Percentiles rank a stretch among this genome's conserved stretches.
Evolutionary conservation across 2,888 invertebrate species (phyloP).

Genomic region (Drosophila anceps): DNA sequence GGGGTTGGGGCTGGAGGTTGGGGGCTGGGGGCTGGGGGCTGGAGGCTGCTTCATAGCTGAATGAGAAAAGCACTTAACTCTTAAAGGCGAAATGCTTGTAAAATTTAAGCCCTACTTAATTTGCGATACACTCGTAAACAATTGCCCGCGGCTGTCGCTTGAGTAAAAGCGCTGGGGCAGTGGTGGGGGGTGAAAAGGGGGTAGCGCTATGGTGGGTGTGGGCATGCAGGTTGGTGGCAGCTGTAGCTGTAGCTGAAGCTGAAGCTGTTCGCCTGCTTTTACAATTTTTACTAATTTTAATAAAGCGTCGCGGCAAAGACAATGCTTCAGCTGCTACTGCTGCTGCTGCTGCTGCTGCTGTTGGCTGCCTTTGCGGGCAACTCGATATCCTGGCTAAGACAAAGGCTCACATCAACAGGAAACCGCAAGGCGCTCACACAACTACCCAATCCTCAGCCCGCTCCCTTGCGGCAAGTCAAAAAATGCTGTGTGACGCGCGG

Average conservation of each 20-base stretch:
- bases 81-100: conserved; percentile 80
- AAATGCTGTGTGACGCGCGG: conserved; percentile 48
- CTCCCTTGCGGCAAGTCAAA: conserved; percentile 27
- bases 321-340: conserved; percentile 49
- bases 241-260: conserved; percentile 15
- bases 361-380: conserved; percentile 52
- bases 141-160: conserved; percentile 71
- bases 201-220: neutral
- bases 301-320: conserved; percentile 66
- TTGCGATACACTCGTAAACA: conserved; percentile 80
- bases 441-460: neutral
- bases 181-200: neutral
- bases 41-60: conserved; percentile 25
- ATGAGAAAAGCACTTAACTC: conserved; percentile 78
- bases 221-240: neutral
- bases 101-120: conserved; percentile 81
- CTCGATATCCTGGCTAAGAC: conserved; percentile 74
- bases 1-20: neutral
- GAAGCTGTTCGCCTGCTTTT: conserved; percentile 24
- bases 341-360: conserved; percentile 21
- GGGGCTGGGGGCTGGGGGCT: neutral
- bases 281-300: conserved; percentile 83
- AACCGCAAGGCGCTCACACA: conserved; percentile 65
- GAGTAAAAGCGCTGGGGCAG: conserved; percentile 20
- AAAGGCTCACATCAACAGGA: conserved; percentile 78